These are phyloP conservation scores for Heliconius charithonia DNA, from an alignment of 2,888 invertebrate species.

Conservation along the genomic window DNA sequence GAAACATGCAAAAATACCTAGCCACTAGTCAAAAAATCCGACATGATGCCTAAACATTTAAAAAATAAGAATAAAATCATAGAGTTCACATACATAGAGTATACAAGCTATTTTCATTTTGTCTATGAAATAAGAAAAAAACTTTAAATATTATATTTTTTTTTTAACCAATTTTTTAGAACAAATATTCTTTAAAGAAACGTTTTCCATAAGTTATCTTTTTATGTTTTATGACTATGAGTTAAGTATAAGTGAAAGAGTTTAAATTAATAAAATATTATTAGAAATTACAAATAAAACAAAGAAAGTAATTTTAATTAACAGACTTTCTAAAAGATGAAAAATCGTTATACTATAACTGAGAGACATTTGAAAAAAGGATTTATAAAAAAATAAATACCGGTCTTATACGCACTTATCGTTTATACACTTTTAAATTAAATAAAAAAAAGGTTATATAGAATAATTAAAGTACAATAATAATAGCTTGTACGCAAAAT, in stretches of 20 bases:
- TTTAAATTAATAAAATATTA: too few species aligned
- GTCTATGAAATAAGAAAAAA: background rate
- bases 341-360: too few species aligned
- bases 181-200: too few species aligned
- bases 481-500: background rate
- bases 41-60: constrained; percentile 39
- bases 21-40: constrained; percentile 34
- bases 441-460: background rate
- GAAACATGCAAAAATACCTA: constrained; percentile 47
- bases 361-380: background rate
- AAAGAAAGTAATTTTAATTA: too few species aligned
- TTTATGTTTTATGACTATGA: too few species aligned
- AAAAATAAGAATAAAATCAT: constrained; percentile 1
- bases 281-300: too few species aligned
- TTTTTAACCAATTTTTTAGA: too few species aligned
- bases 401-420: background rate
- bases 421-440: background rate
- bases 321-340: too few species aligned
- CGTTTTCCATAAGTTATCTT: too few species aligned
- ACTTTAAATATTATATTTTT: too few species aligned
- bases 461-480: background rate
- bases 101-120: constrained; percentile 1
- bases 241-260: too few species aligned
- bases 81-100: constrained; percentile 16
- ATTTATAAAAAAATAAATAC: background rate